Conservation (phyloP, 53 echinoderm and acorn worm species). For the Arbacia lixula region DNA sequence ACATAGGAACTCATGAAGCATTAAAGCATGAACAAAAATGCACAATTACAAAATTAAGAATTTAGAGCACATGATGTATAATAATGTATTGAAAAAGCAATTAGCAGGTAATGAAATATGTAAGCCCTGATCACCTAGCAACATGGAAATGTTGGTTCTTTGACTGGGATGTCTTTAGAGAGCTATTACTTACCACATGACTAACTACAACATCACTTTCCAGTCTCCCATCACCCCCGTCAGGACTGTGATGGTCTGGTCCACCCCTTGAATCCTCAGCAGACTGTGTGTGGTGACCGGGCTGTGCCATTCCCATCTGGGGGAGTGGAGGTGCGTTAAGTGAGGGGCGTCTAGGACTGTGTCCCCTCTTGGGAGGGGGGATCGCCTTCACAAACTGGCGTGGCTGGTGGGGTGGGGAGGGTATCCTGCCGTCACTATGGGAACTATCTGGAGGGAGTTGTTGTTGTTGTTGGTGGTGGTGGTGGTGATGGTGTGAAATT, state of each 20-base stretch:
- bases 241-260: background rate
- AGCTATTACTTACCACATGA: slow-evolving; percentile 12
- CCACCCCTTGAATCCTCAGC: slow-evolving; percentile 14
- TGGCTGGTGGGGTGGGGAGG: slow-evolving; percentile 43
- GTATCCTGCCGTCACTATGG: slow-evolving; percentile 3
- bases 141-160: no score
- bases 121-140: no score
- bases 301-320: slow-evolving; percentile 1
- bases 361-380: slow-evolving; percentile 42
- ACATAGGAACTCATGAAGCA: no score
- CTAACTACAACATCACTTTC: slow-evolving; percentile 28
- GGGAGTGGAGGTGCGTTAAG: slow-evolving; percentile 15
- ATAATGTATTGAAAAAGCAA: no score
- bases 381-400: slow-evolving; percentile 14
- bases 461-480: no score
- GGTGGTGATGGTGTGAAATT: background rate
- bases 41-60: no score
- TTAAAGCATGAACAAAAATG: no score
- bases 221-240: background rate
- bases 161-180: no score
- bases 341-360: slow-evolving; percentile 48
- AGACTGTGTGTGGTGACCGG: background rate
- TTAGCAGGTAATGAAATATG: no score
- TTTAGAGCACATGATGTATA: no score
- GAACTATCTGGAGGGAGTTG: slow-evolving; percentile 16